A percentile compares a stretch with the other conserved stretches of the same genome.
Conservation (phyloP, 2,888 invertebrate genomes). For the Amphipoea oculea region DNA sequence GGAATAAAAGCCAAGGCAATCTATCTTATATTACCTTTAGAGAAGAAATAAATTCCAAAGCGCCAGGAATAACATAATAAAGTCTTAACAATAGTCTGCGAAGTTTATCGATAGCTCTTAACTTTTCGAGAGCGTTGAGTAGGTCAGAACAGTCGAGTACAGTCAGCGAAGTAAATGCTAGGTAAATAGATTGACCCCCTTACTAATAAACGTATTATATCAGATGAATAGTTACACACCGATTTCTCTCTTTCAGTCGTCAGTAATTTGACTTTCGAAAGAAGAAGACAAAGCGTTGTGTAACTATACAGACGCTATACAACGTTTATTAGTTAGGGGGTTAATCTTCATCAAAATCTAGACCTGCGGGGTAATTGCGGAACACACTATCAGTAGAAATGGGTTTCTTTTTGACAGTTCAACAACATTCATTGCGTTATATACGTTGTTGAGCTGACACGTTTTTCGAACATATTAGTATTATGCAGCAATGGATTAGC, state of each 20-base stretch:
- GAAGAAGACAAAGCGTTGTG: no score
- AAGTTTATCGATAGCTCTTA: slow-evolving; percentile 46
- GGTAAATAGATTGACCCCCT: background rate
- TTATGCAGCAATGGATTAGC: no score
- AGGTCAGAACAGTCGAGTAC: slow-evolving; percentile 40
- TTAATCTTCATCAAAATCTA: background rate
- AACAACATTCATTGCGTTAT: background rate
- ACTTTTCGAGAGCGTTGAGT: slow-evolving; percentile 24
- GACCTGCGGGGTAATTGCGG: background rate
- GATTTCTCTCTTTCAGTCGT: no score
- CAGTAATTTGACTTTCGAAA: no score
- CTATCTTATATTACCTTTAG: slow-evolving; percentile 10
- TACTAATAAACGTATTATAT: no score
- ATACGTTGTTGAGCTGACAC: background rate
- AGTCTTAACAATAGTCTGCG: slow-evolving; percentile 32
- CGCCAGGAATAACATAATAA: slow-evolving; percentile 23
- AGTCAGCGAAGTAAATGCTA: background rate
- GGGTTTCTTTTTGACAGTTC: background rate
- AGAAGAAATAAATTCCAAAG: slow-evolving; percentile 18
- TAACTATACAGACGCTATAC: no score
- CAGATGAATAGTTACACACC: no score
- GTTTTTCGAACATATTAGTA: background rate
- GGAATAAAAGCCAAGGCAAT: slow-evolving; percentile 8
- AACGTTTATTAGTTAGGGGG: no score
- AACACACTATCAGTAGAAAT: background rate